Conservation (phyloP, 2,113 vertebrate species). For the Psophia crepitans region DNA sequence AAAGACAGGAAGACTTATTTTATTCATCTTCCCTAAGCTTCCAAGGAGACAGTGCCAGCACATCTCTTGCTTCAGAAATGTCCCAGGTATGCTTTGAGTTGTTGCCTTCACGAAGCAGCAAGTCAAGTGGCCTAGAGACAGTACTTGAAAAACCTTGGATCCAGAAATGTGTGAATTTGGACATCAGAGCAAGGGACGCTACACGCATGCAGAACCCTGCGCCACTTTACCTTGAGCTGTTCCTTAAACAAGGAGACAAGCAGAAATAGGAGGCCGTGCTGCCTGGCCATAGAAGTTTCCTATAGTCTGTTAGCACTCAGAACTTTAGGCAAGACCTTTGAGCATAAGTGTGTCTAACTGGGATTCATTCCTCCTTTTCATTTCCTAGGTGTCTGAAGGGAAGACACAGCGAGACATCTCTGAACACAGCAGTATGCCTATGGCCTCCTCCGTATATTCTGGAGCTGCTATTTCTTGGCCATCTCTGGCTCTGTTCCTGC, state of each 20-base stretch:
- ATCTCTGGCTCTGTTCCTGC: background rate
- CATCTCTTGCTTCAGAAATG: conserved; percentile 38
- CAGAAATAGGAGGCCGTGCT: background rate
- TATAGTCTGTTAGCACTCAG: background rate
- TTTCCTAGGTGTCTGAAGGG: conserved; percentile 52
- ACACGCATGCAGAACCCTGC: background rate
- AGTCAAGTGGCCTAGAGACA: background rate
- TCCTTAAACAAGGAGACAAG: background rate
- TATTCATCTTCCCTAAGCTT: conserved; percentile 38
- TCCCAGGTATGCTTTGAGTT: conserved; percentile 50
- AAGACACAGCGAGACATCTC: conserved; percentile 26
- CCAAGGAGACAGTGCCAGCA: conserved; percentile 57
- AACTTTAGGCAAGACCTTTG: background rate
- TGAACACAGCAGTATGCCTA: background rate
- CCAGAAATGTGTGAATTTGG: background rate
- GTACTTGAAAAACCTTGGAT: background rate
- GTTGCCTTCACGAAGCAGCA: background rate
- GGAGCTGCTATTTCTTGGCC: conserved; percentile 29
- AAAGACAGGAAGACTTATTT: conserved; percentile 20
- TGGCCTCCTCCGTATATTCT: conserved; percentile 47
- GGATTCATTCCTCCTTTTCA: conserved; percentile 12
- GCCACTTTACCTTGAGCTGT: background rate
- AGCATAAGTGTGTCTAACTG: background rate
- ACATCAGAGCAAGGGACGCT: background rate
- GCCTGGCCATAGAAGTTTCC: background rate